A percentile compares a stretch with the other conserved stretches of the same genome.
These are phyloP conservation scores for Fregetta grallaria DNA, from an alignment of 2,113 vertebrate species.

Conservation along the genomic window DNA sequence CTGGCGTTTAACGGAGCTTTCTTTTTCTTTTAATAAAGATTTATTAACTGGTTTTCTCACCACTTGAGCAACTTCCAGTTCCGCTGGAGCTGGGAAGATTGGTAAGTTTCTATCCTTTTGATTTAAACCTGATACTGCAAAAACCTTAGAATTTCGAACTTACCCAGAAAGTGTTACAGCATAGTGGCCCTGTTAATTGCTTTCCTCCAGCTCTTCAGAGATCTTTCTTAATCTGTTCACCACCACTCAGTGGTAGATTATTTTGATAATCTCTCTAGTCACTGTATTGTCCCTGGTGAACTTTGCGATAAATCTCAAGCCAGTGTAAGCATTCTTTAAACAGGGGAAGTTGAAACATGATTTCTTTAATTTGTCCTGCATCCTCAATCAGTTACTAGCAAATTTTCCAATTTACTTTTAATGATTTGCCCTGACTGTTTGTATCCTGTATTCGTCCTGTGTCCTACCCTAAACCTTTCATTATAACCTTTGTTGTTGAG, in stretches of 20 bases:
- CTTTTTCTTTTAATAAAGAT: constrained; percentile 62
- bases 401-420: background rate
- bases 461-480: background rate
- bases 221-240: background rate
- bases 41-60: constrained; percentile 97
- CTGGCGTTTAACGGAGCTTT: background rate
- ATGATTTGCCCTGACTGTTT: background rate
- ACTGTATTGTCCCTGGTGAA: background rate
- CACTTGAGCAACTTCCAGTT: constrained; percentile 99
- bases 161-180: background rate
- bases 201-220: background rate
- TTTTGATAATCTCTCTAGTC: background rate
- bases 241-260: background rate
- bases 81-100: constrained; percentile 99
- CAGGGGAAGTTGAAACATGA: background rate
- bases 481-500: background rate
- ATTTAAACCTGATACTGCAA: background rate
- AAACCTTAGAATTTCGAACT: background rate
- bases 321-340: background rate
- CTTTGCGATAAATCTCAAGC: background rate
- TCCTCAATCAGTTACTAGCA: background rate
- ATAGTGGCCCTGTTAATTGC: background rate
- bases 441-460: background rate
- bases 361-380: background rate
- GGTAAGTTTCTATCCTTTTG: constrained; percentile 77